Base-by-base conservation (phyloP, 2,888 invertebrate genomes). In the Ptychoptera contaminata region DNA sequence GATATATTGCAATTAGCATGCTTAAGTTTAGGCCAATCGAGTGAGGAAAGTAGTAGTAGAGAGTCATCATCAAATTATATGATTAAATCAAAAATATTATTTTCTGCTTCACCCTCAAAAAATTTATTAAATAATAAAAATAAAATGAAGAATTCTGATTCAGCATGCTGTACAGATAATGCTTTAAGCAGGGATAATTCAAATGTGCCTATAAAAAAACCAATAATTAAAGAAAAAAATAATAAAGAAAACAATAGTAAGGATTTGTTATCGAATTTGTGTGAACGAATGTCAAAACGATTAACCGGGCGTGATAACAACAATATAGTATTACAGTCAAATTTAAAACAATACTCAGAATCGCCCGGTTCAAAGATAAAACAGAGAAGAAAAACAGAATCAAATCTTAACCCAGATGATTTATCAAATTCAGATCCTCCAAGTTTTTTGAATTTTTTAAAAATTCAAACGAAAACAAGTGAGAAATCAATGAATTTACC, bases 1-100 rank as follows among this genome's bases (percentile, higher is more conserved):
- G 76, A 76, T 53, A 74, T 76, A 52, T 53, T 73, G 37, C 62
- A 71, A 50, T 57, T 76, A 45, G 72, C 75, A 2, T 73, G 71
- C 37, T 63, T 76, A 10, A 74, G 69, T 29, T 58, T 76, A 35
- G 76, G 76, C 1, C 72, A 74, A 51, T 74, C 71, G 56, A 63
- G 65, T 42, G 65, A 64, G 49, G 65, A 65, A 45, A 64, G 63
- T 46, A 48, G 47, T 40, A 62, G 61, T 38, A 59, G 60, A 32
- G 53, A 54, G 43, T 63, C 23, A 23, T 23, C 23, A 23, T 23
- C 23, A 23, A 23, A 23, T 23, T 23, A 3, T 23, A 23, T 23
- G 23, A 23, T 23, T 23, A 23, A 23, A 23, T 23, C 23, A 7
- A 23, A 23, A 23, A 23, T 23, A 23, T 23, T 23, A 23, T 23